These are phyloP conservation scores for Harpagoxenus sublaevis DNA, from an alignment of 2,888 invertebrate species.

Conservation along the genomic window DNA sequence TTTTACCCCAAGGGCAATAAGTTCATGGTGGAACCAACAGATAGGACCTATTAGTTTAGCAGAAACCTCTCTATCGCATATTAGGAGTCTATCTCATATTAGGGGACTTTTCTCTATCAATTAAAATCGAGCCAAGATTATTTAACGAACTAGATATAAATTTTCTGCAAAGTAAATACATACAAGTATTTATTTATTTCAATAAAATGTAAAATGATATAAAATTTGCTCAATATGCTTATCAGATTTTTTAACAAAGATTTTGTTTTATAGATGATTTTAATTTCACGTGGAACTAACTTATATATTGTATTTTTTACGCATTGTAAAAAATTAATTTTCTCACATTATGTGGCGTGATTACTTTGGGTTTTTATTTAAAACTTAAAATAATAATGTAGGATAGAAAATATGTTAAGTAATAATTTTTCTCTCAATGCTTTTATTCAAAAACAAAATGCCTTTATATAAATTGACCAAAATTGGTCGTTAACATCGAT, in stretches of 20 bases:
- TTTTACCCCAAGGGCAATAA: no score
- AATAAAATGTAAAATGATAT: background rate
- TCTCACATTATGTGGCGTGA: background rate
- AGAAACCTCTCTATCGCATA: no score
- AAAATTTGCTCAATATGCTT: background rate
- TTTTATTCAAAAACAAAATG: background rate
- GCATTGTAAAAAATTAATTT: background rate
- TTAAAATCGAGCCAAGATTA: background rate
- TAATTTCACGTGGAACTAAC: background rate
- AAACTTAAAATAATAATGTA: background rate
- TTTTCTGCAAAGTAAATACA: background rate
- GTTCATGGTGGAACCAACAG: no score
- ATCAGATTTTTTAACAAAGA: background rate
- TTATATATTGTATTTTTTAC: background rate
- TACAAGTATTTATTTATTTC: constrained; percentile 1
- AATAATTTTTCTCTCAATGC: background rate
- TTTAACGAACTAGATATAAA: background rate
- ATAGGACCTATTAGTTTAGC: no score
- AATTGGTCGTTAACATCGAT: background rate
- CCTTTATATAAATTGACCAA: background rate
- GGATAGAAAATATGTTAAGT: background rate
- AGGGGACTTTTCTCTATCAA: background rate
- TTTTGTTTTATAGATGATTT: background rate
- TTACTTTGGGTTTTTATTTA: background rate
- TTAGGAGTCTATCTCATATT: no score